These are phyloP conservation scores for Lasioglossum villosulum DNA, from an alignment of 2,888 invertebrate species.

Conservation along the genomic window DNA sequence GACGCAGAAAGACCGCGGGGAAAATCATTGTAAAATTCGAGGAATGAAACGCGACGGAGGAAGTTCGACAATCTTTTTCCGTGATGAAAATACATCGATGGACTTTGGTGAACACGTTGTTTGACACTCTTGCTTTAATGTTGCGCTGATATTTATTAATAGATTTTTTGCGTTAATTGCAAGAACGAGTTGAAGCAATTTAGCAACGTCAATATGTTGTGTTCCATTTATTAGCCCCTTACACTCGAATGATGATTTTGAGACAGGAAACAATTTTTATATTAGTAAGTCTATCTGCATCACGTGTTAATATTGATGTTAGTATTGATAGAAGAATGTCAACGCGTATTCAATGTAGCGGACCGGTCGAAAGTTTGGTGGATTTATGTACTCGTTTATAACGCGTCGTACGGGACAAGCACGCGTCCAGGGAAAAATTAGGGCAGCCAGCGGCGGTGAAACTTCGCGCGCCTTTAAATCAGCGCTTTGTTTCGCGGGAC, in stretches of 20 bases:
- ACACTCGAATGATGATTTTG: no score
- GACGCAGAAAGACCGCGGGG: not conserved
- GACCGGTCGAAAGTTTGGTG: not conserved
- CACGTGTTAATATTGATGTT: not conserved
- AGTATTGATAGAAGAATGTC: not conserved
- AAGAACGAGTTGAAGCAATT: no score
- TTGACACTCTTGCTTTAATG: no score
- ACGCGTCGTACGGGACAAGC: constrained; percentile 3
- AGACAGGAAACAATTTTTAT: no score
- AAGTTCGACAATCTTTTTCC: not conserved
- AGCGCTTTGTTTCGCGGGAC: constrained; percentile 49
- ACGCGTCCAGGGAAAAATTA: constrained; percentile 35
- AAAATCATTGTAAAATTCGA: not conserved
- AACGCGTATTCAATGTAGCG: not conserved
- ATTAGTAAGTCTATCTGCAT: no score
- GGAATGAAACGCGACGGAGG: not conserved
- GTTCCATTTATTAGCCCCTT: no score
- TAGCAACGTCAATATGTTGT: no score
- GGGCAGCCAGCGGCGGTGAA: constrained; percentile 12
- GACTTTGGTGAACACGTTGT: no score
- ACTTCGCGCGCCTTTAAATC: constrained; percentile 47
- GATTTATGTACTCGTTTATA: constrained; percentile 27
- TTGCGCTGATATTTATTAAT: no score
- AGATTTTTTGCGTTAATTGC: no score
- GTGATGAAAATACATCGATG: no score